Conservation (phyloP, 2,888 invertebrate species). For the Automeris io region DNA sequence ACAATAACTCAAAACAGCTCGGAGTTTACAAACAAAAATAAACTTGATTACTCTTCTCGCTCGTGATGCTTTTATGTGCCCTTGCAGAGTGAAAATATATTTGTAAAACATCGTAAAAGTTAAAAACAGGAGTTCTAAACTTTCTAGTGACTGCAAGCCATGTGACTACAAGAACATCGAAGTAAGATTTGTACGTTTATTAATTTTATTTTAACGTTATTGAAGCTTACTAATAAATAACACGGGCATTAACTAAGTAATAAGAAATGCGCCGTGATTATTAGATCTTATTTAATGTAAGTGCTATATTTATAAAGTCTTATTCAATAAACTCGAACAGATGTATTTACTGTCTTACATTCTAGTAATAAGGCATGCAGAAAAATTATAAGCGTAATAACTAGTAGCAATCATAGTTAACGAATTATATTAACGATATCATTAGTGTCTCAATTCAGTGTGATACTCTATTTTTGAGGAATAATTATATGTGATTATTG, state of each 20-base stretch:
- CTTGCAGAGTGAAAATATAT: slow-evolving; percentile 42
- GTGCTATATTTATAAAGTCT: too few relatives aligned
- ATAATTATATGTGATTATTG: too few relatives aligned
- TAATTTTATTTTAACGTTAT: slow-evolving; percentile 52
- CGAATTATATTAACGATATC: too few relatives aligned
- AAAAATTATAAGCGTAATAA: too few relatives aligned
- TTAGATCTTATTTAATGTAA: too few relatives aligned
- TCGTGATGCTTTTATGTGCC: slow-evolving; percentile 41
- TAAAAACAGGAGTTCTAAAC: slow-evolving; percentile 57
- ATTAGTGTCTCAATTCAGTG: too few relatives aligned
- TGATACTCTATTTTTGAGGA: too few relatives aligned
- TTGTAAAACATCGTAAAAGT: slow-evolving; percentile 47
- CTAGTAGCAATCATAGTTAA: too few relatives aligned
- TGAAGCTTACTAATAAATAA: slow-evolving; percentile 42
- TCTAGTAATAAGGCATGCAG: too few relatives aligned
- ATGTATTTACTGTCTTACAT: too few relatives aligned
- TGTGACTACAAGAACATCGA: slow-evolving; percentile 58
- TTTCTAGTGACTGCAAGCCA: slow-evolving; percentile 61
- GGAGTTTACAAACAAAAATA: background rate
- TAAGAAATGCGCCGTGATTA: background rate
- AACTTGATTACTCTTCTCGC: slow-evolving; percentile 20
- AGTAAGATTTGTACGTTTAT: slow-evolving; percentile 62
- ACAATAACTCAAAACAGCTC: slow-evolving; percentile 15
- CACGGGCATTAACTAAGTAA: too few relatives aligned
- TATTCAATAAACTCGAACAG: too few relatives aligned